Percentiles rank a stretch among this genome's conserved stretches.
Conservation (phyloP, 2,888 invertebrate genomes). For the Galeopsomyia nigrocyanea region DNA sequence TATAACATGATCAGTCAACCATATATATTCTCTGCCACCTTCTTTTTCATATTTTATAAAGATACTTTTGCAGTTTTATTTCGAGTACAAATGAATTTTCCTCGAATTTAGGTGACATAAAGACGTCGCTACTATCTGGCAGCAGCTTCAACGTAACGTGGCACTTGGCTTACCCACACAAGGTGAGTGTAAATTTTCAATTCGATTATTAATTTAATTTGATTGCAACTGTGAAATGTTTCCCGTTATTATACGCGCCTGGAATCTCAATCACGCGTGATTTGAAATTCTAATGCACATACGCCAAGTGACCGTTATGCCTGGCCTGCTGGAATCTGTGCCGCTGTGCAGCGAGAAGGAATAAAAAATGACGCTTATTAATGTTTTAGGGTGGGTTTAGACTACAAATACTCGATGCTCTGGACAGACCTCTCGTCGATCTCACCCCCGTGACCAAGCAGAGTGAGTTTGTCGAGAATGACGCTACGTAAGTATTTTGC, state of each 20-base stretch:
- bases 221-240: too few species aligned
- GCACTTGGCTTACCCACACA: constrained; percentile 94
- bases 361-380: constrained; percentile 48
- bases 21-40: constrained; percentile 46
- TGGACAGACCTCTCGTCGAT: constrained; percentile 87
- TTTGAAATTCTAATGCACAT: constrained; percentile 40
- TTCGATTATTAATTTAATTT: too few species aligned
- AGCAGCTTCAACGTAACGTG: constrained; percentile 90
- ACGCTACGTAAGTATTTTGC: constrained; percentile 83
- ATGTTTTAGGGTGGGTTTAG: constrained; percentile 88
- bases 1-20: too few species aligned
- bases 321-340: constrained; percentile 55
- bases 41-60: constrained; percentile 49
- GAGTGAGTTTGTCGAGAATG: constrained; percentile 84
- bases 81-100: too few species aligned
- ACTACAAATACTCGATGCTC: constrained; percentile 86
- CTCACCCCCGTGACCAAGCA: constrained; percentile 85
- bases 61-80: too few species aligned
- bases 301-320: constrained; percentile 51
- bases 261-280: neutral
- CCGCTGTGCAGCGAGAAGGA: too few species aligned
- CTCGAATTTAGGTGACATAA: constrained; percentile 85
- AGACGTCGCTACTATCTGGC: constrained; percentile 85
- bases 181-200: constrained; percentile 74
- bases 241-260: too few species aligned